Evolutionary conservation across 2,797 vertebrate species (phyloP).

Genomic region (Takifugu ocellatus): DNA sequence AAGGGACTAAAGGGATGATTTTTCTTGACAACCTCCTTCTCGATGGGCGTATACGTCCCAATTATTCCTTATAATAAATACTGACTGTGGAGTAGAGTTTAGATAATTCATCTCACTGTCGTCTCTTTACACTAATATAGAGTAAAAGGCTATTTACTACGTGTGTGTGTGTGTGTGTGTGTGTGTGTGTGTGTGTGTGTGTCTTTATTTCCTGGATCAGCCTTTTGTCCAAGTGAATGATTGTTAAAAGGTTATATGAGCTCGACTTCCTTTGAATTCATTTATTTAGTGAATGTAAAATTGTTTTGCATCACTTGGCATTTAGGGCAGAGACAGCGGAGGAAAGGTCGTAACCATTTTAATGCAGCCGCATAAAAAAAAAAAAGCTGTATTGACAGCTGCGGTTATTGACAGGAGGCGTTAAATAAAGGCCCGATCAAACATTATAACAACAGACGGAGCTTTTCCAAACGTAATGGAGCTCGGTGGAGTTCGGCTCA

Average conservation of each 20-base stretch:
- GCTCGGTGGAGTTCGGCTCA: no score
- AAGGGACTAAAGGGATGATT: no score
- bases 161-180: no score
- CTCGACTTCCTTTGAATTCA: constrained; percentile 56
- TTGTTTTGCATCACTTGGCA: constrained; percentile 61
- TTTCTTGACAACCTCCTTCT: no score
- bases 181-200: constrained; percentile 1
- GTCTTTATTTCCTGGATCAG: constrained; percentile 25
- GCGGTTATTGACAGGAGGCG: constrained; percentile 29
- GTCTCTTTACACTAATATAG: no score
- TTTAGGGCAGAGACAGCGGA: constrained; percentile 49
- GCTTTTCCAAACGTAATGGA: constrained; percentile 3
- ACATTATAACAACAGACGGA: constrained; percentile 17
- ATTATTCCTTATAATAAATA: no score
- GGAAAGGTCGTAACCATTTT: constrained; percentile 37
- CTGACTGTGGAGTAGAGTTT: no score
- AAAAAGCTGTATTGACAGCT: constrained; percentile 55
- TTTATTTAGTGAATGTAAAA: constrained; percentile 58
- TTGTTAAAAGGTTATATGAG: constrained; percentile 51
- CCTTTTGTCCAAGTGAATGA: constrained; percentile 43
- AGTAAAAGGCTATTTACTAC: neutral
- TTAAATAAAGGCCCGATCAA: constrained; percentile 21
- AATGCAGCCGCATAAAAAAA: constrained; percentile 32
- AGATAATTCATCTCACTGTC: no score
- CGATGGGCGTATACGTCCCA: no score